Evolutionary conservation across 2,113 vertebrate species (phyloP).

Genomic region (Urocolius indicus): DNA sequence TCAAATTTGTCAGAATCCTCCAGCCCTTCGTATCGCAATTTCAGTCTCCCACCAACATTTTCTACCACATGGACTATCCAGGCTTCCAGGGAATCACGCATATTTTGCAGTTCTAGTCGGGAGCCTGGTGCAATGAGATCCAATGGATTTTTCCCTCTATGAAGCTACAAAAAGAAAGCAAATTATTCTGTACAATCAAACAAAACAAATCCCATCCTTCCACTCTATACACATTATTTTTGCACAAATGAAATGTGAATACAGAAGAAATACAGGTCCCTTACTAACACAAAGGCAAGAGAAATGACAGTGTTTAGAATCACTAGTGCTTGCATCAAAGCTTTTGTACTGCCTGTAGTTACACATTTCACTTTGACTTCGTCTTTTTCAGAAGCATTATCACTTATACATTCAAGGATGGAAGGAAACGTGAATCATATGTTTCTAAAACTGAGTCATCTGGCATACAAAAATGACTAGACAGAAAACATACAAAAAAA

Average conservation of each 20-base stretch:
- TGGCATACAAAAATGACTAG: not conserved
- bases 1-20: conserved; percentile 81
- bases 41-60: conserved; percentile 91
- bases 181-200: not conserved
- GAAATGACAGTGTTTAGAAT: not conserved
- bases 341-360: not conserved
- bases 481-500: not conserved
- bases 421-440: conserved; percentile 6
- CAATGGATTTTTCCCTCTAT: conserved; percentile 90
- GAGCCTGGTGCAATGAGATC: conserved; percentile 91
- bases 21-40: conserved; percentile 86
- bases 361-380: not conserved
- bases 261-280: not conserved
- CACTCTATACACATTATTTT: not conserved
- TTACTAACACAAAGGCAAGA: not conserved
- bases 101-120: conserved; percentile 89
- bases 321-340: not conserved
- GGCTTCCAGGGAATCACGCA: conserved; percentile 77
- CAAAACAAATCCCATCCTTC: not conserved
- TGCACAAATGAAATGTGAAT: not conserved
- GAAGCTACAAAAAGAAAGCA: conserved; percentile 79
- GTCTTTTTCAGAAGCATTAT: not conserved
- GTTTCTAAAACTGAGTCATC: conserved; percentile 2
- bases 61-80: conserved; percentile 92
- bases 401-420: not conserved